A percentile compares a stretch with the other conserved stretches of the same genome.
These are phyloP conservation scores for Plotosus lineatus DNA, from an alignment of 2,113 vertebrate species.

Conservation along the genomic window DNA sequence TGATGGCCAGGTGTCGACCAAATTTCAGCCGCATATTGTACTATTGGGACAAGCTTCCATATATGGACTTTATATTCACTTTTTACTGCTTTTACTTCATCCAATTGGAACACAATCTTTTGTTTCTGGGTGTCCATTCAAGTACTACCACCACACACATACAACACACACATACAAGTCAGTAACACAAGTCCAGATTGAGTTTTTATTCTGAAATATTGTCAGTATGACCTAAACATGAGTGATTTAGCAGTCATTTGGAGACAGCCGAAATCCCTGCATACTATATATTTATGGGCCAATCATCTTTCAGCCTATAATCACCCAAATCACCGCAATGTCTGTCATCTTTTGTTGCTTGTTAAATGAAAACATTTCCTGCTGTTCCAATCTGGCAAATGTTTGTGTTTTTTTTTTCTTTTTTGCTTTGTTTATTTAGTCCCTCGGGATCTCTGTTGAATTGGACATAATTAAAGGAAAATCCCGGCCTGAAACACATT, in stretches of 20 bases:
- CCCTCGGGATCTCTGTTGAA: neutral
- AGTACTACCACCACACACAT: constrained; percentile 38
- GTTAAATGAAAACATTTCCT: constrained; percentile 35
- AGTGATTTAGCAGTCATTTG: neutral
- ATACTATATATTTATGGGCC: neutral
- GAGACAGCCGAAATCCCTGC: neutral
- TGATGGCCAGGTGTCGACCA: neutral
- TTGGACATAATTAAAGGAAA: neutral
- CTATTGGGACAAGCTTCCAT: no score
- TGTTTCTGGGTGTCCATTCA: constrained; percentile 56
- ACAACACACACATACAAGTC: constrained; percentile 44
- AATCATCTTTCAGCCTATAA: constrained; percentile 6
- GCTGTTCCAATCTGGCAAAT: constrained; percentile 28
- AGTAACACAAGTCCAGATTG: neutral
- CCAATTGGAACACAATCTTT: constrained; percentile 50
- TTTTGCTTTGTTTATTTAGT: neutral
- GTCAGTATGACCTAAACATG: no score
- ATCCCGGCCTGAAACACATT: neutral
- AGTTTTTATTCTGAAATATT: no score
- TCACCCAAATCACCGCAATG: neutral
- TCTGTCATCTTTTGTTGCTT: constrained; percentile 35
- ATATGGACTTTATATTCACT: constrained; percentile 30
- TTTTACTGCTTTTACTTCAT: constrained; percentile 42
- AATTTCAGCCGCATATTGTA: neutral
- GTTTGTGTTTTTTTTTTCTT: constrained; percentile 14